Evolutionary conservation across 2,888 invertebrate species (phyloP).

Genomic region (Chrysolina oricalcia): DNA sequence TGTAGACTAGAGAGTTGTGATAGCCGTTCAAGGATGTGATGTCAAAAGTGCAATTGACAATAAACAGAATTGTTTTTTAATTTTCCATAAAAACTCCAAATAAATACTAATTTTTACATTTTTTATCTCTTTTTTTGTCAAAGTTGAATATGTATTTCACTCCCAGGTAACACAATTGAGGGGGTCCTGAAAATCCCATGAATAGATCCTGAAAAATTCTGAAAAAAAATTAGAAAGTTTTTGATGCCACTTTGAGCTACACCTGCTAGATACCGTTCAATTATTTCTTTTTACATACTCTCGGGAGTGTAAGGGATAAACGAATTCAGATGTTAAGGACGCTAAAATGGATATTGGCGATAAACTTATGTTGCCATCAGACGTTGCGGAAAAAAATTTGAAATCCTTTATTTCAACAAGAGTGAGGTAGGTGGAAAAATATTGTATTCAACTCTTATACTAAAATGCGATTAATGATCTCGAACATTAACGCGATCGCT

Average conservation of each 20-base stretch:
- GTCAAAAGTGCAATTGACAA: background rate
- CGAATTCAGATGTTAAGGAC: too few species aligned
- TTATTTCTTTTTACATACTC: background rate
- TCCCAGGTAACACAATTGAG: too few species aligned
- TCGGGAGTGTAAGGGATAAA: background rate
- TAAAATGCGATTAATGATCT: too few species aligned
- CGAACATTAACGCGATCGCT: too few species aligned
- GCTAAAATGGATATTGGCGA: too few species aligned
- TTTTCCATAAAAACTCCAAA: background rate
- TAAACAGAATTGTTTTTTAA: background rate
- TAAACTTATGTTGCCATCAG: too few species aligned
- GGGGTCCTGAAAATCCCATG: background rate
- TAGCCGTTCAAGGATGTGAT: background rate
- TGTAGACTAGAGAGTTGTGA: background rate
- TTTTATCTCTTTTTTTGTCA: background rate
- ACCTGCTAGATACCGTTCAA: background rate
- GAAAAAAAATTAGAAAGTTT: too few species aligned
- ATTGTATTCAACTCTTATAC: too few species aligned
- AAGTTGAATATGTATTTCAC: background rate
- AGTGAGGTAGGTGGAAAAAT: too few species aligned
- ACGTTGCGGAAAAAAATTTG: too few species aligned
- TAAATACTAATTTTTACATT: slow-evolving; percentile 8
- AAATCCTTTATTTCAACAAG: too few species aligned
- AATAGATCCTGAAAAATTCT: too few species aligned
- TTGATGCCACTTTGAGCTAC: background rate